Base-by-base conservation (phyloP, 2,888 invertebrate species). In the Sclerodermus sp. region DNA sequence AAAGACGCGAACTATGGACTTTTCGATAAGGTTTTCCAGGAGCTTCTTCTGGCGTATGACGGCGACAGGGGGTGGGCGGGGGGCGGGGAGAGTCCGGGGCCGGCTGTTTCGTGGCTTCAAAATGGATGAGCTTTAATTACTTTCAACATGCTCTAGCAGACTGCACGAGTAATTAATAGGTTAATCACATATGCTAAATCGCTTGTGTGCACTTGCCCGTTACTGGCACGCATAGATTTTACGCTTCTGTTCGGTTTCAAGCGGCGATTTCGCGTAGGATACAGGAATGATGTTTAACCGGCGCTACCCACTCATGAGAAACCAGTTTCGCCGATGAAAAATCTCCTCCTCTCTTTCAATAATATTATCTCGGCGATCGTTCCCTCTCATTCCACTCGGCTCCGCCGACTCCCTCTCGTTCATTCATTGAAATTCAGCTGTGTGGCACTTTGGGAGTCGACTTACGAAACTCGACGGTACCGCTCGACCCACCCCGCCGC, bases 211-310 rank as follows among this genome's bases (percentile, higher is more conserved):
- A 23, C 45, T 41, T 34, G 43, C 29, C 5, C 23, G 23, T 23
- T 23, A 23, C 23, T 47, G 42, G 49, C 42, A 40, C 17, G 38
- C 14, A 38, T 36, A 39, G 42, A 48, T 53, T 45, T 41, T 23
- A 32, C 37, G 42, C 38, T 37, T 14, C 12, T 29, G 44, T 43
- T 54, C 48, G 40, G 34, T 47, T 54, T 49, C 53, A 57, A 60
- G 61, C 56, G 58, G 47, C 59, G 57, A 54, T 64, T 61, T 52
- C 50, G 71, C 66, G 73, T 73, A 64, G 73, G 73, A 38, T 66
- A n/a, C n/a, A 48, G 69, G 72, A 70, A 73, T 73, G 72, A 62
- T 59, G 66, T 62, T 51, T 51, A 47, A 23, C 23, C n/a, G n/a
- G n/a, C n/a, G 46, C 60, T 57, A 38, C 67, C 68, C 59, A 67